A percentile compares a stretch with the other conserved stretches of the same genome.
Conservation (phyloP, 1,140 invertebrate genomes). For the Zaprionus tsacasi region DNA sequence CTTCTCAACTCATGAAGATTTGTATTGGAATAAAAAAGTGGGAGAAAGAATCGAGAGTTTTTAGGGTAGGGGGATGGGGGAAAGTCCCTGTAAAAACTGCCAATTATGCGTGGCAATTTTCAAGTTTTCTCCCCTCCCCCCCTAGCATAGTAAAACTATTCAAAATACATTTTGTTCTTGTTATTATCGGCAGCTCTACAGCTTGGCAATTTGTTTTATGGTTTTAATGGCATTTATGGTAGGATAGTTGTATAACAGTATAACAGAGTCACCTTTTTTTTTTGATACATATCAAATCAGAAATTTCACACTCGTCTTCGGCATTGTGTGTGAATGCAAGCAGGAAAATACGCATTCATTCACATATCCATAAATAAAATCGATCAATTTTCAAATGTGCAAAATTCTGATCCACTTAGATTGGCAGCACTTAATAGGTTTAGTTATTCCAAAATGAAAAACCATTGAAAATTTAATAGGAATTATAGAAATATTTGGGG, state of each 20-base stretch:
- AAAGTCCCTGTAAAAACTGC: constrained; percentile 51
- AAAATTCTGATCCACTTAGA: too few relatives aligned
- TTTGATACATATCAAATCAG: background rate
- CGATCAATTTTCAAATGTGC: too few relatives aligned
- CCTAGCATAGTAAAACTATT: constrained; percentile 61
- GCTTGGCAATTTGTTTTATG: background rate
- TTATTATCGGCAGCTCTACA: constrained; percentile 9
- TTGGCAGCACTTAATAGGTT: too few relatives aligned
- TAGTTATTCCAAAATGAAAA: too few relatives aligned
- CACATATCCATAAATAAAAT: too few relatives aligned
- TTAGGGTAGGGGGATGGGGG: background rate
- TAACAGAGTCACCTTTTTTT: background rate
- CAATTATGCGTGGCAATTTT: constrained; percentile 74
- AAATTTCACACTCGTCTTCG: background rate
- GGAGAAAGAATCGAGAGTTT: background rate
- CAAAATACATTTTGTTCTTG: constrained; percentile 18
- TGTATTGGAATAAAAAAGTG: constrained; percentile 21
- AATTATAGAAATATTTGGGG: too few relatives aligned
- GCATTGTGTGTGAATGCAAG: background rate
- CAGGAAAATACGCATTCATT: background rate
- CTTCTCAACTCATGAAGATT: constrained; percentile 52
- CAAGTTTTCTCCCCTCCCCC: constrained; percentile 32
- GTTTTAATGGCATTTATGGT: constrained; percentile 2
- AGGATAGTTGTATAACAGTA: background rate
- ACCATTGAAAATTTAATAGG: too few relatives aligned